A percentile compares a stretch with the other conserved stretches of the same genome.
These are phyloP conservation scores for Gymnothorax javanicus DNA, from an alignment of 2,797 vertebrate species.

Conservation along the genomic window DNA sequence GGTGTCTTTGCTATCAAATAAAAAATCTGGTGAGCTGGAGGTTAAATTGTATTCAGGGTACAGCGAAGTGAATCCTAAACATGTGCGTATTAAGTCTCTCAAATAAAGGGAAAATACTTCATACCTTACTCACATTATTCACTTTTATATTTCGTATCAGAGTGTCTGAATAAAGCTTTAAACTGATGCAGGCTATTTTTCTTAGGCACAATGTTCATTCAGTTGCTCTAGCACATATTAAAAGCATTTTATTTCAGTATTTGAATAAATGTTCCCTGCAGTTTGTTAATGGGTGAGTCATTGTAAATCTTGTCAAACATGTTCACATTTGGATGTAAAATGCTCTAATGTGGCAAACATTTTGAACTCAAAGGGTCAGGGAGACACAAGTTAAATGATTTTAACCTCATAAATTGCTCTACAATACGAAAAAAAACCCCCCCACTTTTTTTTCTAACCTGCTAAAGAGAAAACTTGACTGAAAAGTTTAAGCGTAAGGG, in stretches of 20 bases:
- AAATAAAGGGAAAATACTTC: background rate
- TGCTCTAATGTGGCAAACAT: background rate
- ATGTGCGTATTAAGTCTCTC: background rate
- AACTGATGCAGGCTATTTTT: background rate
- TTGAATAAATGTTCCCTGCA: background rate
- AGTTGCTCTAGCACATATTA: background rate
- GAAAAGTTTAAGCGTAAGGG: no score
- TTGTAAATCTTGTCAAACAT: background rate
- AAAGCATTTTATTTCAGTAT: background rate
- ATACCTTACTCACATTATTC: background rate
- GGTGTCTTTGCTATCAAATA: background rate
- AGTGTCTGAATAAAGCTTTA: background rate
- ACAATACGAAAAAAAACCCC: no score
- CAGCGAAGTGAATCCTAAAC: background rate
- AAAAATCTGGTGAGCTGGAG: background rate
- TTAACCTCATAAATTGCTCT: no score
- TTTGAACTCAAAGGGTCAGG: background rate
- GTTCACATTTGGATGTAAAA: background rate
- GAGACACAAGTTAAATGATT: background rate
- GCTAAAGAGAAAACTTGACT: no score
- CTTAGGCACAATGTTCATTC: background rate
- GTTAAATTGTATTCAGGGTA: slow-evolving; percentile 1
- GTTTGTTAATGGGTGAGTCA: background rate
- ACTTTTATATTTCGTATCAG: background rate
- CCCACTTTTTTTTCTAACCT: no score